Conservation (phyloP, 2,888 invertebrate species). For the Hyles lineata region DNA sequence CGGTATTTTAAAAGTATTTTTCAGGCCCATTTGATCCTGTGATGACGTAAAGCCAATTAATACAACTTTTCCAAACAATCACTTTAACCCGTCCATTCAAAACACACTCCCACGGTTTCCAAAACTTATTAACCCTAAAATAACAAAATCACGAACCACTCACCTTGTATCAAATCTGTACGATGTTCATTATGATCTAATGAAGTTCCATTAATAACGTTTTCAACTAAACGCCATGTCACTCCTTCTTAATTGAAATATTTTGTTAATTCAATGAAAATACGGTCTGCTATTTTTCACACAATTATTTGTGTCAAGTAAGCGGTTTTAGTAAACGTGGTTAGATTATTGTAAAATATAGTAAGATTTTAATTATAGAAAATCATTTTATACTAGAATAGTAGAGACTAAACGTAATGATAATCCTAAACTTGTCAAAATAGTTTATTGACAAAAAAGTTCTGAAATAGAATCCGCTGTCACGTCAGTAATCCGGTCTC, state of each 20-base stretch:
- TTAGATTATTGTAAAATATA: too few relatives aligned
- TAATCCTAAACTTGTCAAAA: too few relatives aligned
- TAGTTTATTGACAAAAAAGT: too few relatives aligned
- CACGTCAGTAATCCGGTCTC: too few relatives aligned
- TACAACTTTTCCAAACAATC: not conserved
- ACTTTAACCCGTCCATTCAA: not conserved
- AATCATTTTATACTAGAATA: too few relatives aligned
- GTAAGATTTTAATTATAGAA: too few relatives aligned
- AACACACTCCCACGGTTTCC: not conserved
- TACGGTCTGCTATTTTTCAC: conserved; percentile 42
- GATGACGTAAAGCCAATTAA: not conserved
- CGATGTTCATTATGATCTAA: conserved; percentile 48
- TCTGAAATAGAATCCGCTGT: too few relatives aligned
- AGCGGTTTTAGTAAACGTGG: not conserved
- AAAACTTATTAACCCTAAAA: conserved; percentile 8
- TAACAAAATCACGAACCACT: conserved; percentile 28
- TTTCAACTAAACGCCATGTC: conserved; percentile 63
- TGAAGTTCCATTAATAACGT: conserved; percentile 65
- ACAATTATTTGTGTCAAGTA: conserved; percentile 31
- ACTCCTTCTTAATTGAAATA: conserved; percentile 66
- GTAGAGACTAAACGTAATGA: too few relatives aligned
- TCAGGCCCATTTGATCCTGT: too few relatives aligned
- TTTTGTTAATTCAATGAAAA: conserved; percentile 49
- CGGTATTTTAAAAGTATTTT: too few relatives aligned
- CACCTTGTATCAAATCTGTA: conserved; percentile 42